A percentile compares a stretch with the other conserved stretches of the same genome.
Evolutionary conservation across 2,797 vertebrate genomes (phyloP).

Genomic region (Gymnocypris eckloni): DNA sequence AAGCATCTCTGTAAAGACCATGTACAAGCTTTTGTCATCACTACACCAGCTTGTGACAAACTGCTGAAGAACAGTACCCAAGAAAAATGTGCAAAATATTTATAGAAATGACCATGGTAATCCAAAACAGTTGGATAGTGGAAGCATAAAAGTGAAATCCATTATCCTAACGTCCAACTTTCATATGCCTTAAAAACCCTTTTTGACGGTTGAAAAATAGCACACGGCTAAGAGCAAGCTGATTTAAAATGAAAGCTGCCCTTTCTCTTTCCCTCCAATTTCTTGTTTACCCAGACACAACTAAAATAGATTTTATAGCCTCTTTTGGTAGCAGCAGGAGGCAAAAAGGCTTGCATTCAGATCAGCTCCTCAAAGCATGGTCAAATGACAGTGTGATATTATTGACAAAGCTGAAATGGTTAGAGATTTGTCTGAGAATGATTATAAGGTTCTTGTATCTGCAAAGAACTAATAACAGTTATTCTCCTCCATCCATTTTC

Average conservation of each 20-base stretch:
- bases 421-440: neutral
- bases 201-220: constrained; percentile 23
- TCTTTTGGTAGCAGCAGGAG: constrained; percentile 28
- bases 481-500: neutral
- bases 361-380: constrained; percentile 32
- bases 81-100: neutral
- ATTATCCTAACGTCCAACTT: constrained; percentile 2
- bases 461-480: neutral
- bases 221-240: constrained; percentile 4
- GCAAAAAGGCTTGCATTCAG: constrained; percentile 32
- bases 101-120: neutral
- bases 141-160: neutral
- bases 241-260: constrained; percentile 23
- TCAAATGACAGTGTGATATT: constrained; percentile 31
- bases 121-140: neutral
- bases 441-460: neutral
- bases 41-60: neutral
- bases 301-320: constrained; percentile 35
- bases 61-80: neutral
- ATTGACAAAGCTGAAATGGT: constrained; percentile 7
- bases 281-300: constrained; percentile 18
- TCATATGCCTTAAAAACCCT: neutral
- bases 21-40: neutral
- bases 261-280: constrained; percentile 19
- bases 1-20: neutral